phyloP scores from a whole-genome alignment of 1,140 invertebrate species.

The Monochamus saltuarius region DNA sequence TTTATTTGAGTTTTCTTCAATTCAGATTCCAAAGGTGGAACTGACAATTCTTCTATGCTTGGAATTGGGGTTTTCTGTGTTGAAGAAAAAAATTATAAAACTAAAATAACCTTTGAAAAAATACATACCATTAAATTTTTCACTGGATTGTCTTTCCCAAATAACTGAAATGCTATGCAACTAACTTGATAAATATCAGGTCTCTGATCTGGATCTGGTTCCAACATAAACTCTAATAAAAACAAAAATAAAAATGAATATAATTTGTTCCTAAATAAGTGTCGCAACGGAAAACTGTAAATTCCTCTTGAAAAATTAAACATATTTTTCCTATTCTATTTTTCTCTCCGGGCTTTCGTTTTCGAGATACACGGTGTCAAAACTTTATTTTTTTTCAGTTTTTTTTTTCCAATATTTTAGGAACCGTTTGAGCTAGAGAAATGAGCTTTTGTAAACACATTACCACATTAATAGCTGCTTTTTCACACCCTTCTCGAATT shows the following conservation, averaged over 20 bases:
- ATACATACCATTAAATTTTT: constrained; percentile 76
- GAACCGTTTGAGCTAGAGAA: too few species aligned
- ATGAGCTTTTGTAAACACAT: too few species aligned
- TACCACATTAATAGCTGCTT: too few species aligned
- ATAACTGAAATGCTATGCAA: constrained; percentile 72
- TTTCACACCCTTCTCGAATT: too few species aligned
- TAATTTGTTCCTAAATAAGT: too few species aligned
- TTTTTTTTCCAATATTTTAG: too few species aligned
- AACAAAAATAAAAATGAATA: background rate
- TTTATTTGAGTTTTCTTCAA: constrained; percentile 61
- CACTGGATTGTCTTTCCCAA: constrained; percentile 75
- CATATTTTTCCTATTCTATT: too few species aligned
- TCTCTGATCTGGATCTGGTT: constrained; percentile 76
- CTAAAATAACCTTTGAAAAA: background rate
- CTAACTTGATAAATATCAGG: constrained; percentile 91
- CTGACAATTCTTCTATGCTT: constrained; percentile 64
- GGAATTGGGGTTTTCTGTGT: constrained; percentile 65
- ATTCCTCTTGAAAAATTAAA: too few species aligned
- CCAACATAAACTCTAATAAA: constrained; percentile 75
- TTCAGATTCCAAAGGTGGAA: constrained; percentile 66
- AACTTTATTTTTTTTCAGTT: too few species aligned
- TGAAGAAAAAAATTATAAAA: background rate
- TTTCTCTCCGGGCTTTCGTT: too few species aligned
- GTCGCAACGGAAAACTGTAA: too few species aligned
- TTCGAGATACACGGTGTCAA: too few species aligned